These are phyloP conservation scores for Cerastis rubricosa DNA, from an alignment of 2,888 invertebrate species.

Conservation along the genomic window DNA sequence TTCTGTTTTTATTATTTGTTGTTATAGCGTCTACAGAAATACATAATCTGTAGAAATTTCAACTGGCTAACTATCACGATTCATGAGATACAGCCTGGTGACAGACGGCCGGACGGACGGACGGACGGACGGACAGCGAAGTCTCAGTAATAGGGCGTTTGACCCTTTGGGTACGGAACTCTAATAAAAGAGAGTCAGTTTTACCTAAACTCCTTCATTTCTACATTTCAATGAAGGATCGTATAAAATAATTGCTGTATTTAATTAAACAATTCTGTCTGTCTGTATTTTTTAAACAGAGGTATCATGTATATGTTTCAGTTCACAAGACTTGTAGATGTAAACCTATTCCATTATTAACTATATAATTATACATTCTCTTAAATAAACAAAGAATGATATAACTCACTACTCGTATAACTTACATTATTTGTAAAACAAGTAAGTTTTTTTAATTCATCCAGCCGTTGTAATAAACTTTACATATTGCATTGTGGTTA, in stretches of 20 bases:
- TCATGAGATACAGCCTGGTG: too few species aligned
- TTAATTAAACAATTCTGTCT: background rate
- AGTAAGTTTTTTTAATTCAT: background rate
- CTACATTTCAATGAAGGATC: background rate
- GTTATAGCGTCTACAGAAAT: too few species aligned
- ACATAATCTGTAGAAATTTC: too few species aligned
- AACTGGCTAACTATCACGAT: too few species aligned
- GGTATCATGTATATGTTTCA: background rate
- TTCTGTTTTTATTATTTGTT: too few species aligned
- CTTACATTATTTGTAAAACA: conserved; percentile 7
- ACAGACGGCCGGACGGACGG: too few species aligned
- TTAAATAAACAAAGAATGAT: conserved; percentile 14
- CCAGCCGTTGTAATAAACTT: conserved; percentile 30
- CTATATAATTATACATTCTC: background rate
- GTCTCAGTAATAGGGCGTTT: too few species aligned
- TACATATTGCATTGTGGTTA: background rate
- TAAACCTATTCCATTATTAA: background rate
- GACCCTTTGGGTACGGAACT: too few species aligned
- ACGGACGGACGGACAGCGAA: too few species aligned
- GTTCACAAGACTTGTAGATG: background rate
- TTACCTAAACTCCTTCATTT: background rate
- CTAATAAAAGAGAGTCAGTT: background rate
- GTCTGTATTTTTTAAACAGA: conserved; percentile 18
- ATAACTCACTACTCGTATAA: background rate
- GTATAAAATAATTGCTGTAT: too few species aligned